Evolutionary conservation across 2,888 invertebrate genomes (phyloP).

Genomic region (Pemphredon lugubris): DNA sequence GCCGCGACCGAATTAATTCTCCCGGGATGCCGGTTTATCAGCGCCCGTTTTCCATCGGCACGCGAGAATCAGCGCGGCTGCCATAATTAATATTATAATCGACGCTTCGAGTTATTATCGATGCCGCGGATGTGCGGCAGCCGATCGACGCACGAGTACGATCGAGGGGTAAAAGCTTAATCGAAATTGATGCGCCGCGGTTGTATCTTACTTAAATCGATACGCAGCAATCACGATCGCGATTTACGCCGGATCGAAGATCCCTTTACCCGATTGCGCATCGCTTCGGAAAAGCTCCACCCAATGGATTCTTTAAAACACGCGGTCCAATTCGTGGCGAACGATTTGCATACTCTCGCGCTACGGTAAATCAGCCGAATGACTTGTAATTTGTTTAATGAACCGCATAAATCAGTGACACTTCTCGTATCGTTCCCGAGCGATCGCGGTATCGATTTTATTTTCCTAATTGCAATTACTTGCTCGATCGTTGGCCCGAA

Average conservation of each 20-base stretch:
- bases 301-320: no score
- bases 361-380: neutral
- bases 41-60: constrained; percentile 17
- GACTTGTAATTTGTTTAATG: constrained; percentile 9
- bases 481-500: constrained; percentile 38
- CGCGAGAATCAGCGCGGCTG: constrained; percentile 6
- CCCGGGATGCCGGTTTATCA: constrained; percentile 1
- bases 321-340: neutral
- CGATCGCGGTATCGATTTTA: constrained; percentile 15
- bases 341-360: neutral
- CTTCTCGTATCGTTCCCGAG: constrained; percentile 19
- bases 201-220: neutral
- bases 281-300: no score
- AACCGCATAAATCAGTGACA: constrained; percentile 1
- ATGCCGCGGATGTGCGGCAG: neutral
- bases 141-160: neutral
- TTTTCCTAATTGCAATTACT: constrained; percentile 52
- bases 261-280: neutral
- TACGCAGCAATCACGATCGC: neutral
- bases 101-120: constrained; percentile 18
- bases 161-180: neutral
- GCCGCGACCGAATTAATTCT: constrained; percentile 23
- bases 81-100: constrained; percentile 43
- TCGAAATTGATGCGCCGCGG: neutral
- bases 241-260: neutral